phyloP scores from a whole-genome alignment of 2,888 invertebrate genomes.

The Rotaria macrura region DNA sequence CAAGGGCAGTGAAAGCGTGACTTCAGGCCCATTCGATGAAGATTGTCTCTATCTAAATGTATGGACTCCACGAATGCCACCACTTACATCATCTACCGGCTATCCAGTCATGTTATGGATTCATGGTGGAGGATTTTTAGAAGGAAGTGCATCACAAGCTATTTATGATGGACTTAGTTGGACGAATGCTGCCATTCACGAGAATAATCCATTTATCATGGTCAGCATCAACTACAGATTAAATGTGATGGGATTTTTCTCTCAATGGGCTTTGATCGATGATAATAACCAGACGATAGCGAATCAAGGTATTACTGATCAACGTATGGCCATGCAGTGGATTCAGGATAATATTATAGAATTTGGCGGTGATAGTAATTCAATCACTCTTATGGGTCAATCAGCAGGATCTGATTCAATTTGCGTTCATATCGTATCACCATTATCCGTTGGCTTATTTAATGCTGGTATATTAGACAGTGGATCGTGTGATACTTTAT shows the following conservation, averaged over 20 bases:
- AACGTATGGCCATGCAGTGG: conserved; percentile 69
- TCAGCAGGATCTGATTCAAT: conserved; percentile 87
- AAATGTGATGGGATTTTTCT: conserved; percentile 66
- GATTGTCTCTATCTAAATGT: conserved; percentile 90
- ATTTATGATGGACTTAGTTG: conserved; percentile 66
- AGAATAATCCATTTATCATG: conserved; percentile 75
- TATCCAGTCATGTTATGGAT: conserved; percentile 86
- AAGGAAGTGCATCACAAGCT: conserved; percentile 80
- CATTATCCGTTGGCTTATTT: conserved; percentile 67
- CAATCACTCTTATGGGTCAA: conserved; percentile 85
- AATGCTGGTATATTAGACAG: conserved; percentile 79
- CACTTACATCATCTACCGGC: conserved; percentile 47
- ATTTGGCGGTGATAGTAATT: conserved; percentile 69
- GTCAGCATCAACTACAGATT: conserved; percentile 90
- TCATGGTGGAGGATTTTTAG: conserved; percentile 59
- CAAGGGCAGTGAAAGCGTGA: not conserved
- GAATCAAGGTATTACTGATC: conserved; percentile 87
- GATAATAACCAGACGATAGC: conserved; percentile 58
- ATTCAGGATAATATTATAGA: conserved; percentile 43
- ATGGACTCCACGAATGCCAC: conserved; percentile 60
- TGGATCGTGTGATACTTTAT: conserved; percentile 56
- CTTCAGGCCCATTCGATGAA: conserved; percentile 53
- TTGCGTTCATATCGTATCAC: conserved; percentile 65
- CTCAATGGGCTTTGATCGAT: conserved; percentile 52
- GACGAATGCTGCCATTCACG: conserved; percentile 62